These are phyloP conservation scores for Drosophila nasuta DNA, from an alignment of 1,140 invertebrate genomes.

Conservation along the genomic window DNA sequence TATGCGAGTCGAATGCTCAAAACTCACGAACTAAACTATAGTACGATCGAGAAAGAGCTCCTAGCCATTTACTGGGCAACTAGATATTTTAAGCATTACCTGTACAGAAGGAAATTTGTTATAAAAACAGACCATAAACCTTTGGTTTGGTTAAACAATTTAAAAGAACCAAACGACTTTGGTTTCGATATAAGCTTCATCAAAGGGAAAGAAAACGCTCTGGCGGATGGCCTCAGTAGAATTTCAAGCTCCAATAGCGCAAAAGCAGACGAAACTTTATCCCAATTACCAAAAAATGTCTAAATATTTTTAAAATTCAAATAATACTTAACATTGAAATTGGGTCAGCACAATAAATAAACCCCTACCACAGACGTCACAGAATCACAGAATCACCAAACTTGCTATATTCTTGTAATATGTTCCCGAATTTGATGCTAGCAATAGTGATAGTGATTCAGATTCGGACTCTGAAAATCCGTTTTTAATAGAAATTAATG, in stretches of 20 bases:
- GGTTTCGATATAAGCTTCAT: too few relatives aligned
- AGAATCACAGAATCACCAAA: constrained; percentile 6
- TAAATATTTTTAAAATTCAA: too few relatives aligned
- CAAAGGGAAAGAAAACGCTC: too few relatives aligned
- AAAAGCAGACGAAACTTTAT: too few relatives aligned
- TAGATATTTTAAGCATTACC: constrained; percentile 8
- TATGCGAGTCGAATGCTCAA: too few relatives aligned
- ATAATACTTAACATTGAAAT: not conserved
- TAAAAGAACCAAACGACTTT: not conserved
- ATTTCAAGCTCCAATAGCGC: too few relatives aligned
- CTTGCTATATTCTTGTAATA: constrained; percentile 25
- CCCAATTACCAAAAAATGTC: too few relatives aligned
- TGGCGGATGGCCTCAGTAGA: too few relatives aligned
- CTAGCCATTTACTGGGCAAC: constrained; percentile 7
- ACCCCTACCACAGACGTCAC: constrained; percentile 9
- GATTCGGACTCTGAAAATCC: too few relatives aligned
- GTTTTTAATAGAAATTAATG: too few relatives aligned
- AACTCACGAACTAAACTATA: not conserved
- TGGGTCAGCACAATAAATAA: constrained; percentile 20
- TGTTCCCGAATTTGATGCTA: too few relatives aligned
- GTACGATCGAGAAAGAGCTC: constrained; percentile 25
- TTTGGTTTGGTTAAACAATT: not conserved
- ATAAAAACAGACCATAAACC: not conserved
- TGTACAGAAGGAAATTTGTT: not conserved
- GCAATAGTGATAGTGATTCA: not conserved